Base-by-base conservation (phyloP, 2,888 invertebrate genomes). In the Eurytoma californica region DNA sequence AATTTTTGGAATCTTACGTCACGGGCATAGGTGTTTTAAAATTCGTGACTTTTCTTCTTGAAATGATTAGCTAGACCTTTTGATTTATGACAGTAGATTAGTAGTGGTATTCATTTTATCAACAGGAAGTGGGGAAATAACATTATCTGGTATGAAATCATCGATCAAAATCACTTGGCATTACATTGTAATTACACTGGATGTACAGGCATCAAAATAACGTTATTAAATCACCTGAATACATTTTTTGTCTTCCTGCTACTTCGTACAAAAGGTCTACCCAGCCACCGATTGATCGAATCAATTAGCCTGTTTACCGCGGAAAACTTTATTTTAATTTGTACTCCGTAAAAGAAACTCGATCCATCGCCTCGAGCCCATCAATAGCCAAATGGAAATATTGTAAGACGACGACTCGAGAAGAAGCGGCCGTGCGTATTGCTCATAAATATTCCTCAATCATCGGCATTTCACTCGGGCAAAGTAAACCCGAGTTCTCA, bases 41-140 rank as follows among this genome's bases (percentile, higher is more conserved):
- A 30, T 7, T 9, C 39, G 39, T 39, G 39, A 39, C 39, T 9
- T 9, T 39, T 39, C 39, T 2, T 39, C 39, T 39, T 39, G 39
- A 9, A 39, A 39, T 9, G 39, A 7, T 39, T 7, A 9, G 9
- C 20, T 18, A 55, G n/a, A n/a, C n/a, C 3, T 49, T 53, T 60
- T 68, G 67, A 75, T 68, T 67, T 61, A 75, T 68, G 75, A 61
- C 67, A 9, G 39, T 24, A 47, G 39, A 39, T 51, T 20, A 60
- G 55, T 28, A n/a, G n/a, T 7, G 30, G 47, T 55, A 4, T 24
- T 61, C 49, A 57, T 65, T 73, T 73, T 73, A 65, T 73, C 53
- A 63, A 53, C 30, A 63, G 47, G 65, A 73, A 73, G 72, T 47
- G 72, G 63, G 72, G 65, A 73, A 72, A 72, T n/a, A 72, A 72